Evolutionary conservation across 2,797 vertebrate genomes (phyloP).

Genomic region (Nannoperca obscura): DNA sequence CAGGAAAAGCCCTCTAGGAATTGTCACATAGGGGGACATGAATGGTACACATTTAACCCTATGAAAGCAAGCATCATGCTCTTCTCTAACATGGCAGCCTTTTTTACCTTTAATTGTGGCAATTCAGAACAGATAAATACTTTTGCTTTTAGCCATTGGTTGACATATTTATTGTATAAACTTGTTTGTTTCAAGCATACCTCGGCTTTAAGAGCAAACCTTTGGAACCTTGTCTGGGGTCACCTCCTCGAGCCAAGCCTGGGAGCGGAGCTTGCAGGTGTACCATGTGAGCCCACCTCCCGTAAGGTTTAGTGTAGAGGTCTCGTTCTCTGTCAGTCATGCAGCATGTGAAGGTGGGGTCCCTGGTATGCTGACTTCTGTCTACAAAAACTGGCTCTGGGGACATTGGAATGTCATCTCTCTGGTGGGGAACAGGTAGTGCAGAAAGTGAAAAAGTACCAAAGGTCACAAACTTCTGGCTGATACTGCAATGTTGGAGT

Average conservation of each 20-base stretch:
- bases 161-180: no score
- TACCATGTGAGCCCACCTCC: not conserved
- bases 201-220: not conserved
- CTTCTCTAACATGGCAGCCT: not conserved
- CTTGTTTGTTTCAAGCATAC: not conserved
- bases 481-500: slow-evolving; percentile 2
- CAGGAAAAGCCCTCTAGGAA: no score
- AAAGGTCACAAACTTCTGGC: slow-evolving; percentile 6
- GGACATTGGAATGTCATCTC: not conserved
- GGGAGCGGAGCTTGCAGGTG: not conserved
- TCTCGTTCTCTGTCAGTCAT: slow-evolving; percentile 1
- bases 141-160: no score
- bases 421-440: slow-evolving; percentile 3
- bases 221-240: not conserved
- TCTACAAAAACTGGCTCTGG: slow-evolving; percentile 1
- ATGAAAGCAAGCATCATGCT: no score
- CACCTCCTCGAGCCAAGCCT: not conserved
- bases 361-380: not conserved
- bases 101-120: not conserved
- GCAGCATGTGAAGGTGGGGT: not conserved
- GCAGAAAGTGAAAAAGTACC: not conserved
- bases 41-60: no score
- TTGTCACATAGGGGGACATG: no score
- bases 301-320: not conserved
- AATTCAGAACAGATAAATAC: no score